phyloP scores from a whole-genome alignment of 1,140 invertebrate genomes.

The Coboldia fuscipes region DNA sequence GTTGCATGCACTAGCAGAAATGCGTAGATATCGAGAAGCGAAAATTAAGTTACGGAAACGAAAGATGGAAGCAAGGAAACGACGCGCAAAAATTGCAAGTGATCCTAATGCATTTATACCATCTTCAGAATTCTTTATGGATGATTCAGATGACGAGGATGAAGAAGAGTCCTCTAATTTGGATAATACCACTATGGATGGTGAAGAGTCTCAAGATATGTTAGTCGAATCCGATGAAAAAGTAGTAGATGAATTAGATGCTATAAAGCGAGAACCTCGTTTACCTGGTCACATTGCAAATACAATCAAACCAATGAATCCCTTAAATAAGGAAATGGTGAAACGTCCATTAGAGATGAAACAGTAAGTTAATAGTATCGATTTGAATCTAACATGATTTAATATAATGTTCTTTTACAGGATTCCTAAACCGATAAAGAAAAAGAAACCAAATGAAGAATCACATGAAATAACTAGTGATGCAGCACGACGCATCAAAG shows the following conservation, averaged over 20 bases:
- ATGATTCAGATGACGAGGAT: not conserved
- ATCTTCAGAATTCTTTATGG: not conserved
- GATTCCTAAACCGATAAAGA: not conserved
- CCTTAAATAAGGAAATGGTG: too few species aligned
- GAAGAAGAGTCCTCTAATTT: too few species aligned
- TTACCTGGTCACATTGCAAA: too few species aligned
- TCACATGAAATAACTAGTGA: conserved; percentile 12
- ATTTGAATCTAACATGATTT: too few species aligned
- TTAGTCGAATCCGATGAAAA: too few species aligned
- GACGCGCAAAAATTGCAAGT: conserved; percentile 16
- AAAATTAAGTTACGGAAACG: conserved; percentile 51
- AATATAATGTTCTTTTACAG: not conserved
- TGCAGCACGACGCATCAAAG: conserved; percentile 50
- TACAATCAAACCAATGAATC: too few species aligned
- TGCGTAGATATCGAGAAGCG: conserved; percentile 47
- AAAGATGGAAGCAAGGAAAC: conserved; percentile 34
- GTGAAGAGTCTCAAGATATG: too few species aligned
- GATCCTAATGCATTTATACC: not conserved
- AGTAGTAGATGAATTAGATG: conserved; percentile 12
- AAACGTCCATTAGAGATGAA: too few species aligned
- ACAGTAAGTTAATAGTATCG: conserved; percentile 1
- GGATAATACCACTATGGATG: too few species aligned
- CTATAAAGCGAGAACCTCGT: too few species aligned
- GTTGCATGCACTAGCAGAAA: conserved; percentile 13
- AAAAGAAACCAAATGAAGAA: not conserved